Evolutionary conservation across 2,797 vertebrate genomes (phyloP).

Genomic region (Urophycis tenuis): DNA sequence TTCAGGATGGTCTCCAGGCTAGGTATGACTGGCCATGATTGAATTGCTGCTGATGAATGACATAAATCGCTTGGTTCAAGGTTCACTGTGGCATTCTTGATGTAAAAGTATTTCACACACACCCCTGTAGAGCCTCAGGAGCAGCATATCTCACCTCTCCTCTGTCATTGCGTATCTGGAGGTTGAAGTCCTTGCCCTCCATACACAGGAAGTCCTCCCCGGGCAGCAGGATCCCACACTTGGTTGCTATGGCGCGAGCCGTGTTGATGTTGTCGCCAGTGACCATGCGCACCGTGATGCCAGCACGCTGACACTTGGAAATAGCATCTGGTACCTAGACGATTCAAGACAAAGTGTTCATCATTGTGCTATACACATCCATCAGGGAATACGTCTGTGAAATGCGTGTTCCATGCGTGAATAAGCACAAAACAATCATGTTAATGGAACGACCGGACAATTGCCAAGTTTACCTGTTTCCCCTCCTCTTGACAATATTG

Average conservation of each 20-base stretch:
- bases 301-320: slow-evolving; percentile 85
- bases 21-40: too few species aligned
- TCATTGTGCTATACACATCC: background rate
- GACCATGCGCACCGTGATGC: slow-evolving; percentile 97
- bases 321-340: slow-evolving; percentile 88
- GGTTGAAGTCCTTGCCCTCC: slow-evolving; percentile 97
- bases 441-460: background rate
- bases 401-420: background rate
- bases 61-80: background rate
- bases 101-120: background rate
- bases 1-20: too few species aligned
- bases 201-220: slow-evolving; percentile 90
- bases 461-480: background rate
- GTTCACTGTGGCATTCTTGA: background rate
- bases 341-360: background rate
- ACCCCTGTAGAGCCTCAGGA: background rate
- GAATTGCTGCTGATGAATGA: background rate
- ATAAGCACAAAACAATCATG: background rate
- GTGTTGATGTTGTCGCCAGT: slow-evolving; percentile 99
- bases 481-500: background rate
- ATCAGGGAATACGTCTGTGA: background rate
- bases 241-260: slow-evolving; percentile 90
- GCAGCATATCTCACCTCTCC: slow-evolving; percentile 79
- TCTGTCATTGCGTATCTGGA: slow-evolving; percentile 89
- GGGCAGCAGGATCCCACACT: slow-evolving; percentile 89